Conservation (phyloP, 53 echinoderm and acorn worm genomes). For the Crossaster papposus region DNA sequence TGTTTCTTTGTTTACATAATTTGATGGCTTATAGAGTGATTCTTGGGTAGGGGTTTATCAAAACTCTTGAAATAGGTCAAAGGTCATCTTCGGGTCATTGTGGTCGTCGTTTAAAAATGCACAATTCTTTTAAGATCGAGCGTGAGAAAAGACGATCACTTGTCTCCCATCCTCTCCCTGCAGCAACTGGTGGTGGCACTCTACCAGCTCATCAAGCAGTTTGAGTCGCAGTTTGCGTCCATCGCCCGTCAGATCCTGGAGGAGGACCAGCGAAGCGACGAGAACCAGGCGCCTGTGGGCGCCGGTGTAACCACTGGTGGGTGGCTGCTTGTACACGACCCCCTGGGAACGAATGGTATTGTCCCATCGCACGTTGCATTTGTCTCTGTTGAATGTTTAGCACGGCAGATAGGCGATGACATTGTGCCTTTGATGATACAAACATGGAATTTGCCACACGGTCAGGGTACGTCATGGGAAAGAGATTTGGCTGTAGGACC, state of each 20-base stretch:
- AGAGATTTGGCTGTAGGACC: too few relatives aligned
- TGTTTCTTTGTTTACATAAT: too few relatives aligned
- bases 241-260: slow-evolving; percentile 88
- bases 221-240: slow-evolving; percentile 88
- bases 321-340: slow-evolving; percentile 81
- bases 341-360: slow-evolving; percentile 82
- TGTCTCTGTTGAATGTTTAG: slow-evolving; percentile 1
- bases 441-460: too few relatives aligned
- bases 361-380: slow-evolving; percentile 16
- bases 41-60: too few relatives aligned
- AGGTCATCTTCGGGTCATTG: too few relatives aligned
- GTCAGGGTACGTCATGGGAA: too few relatives aligned
- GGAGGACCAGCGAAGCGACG: slow-evolving; percentile 75
- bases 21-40: too few relatives aligned
- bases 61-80: too few relatives aligned
- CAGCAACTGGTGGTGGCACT: slow-evolving; percentile 96
- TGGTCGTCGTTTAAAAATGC: too few relatives aligned
- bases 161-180: background rate
- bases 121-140: too few relatives aligned
- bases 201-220: slow-evolving; percentile 87
- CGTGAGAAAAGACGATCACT: background rate
- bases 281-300: slow-evolving; percentile 68
- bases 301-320: slow-evolving; percentile 81
- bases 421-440: too few relatives aligned
- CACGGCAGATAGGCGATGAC: too few relatives aligned